phyloP scores from a whole-genome alignment of 2,888 invertebrate genomes.

The Lasius fuliginosus region DNA sequence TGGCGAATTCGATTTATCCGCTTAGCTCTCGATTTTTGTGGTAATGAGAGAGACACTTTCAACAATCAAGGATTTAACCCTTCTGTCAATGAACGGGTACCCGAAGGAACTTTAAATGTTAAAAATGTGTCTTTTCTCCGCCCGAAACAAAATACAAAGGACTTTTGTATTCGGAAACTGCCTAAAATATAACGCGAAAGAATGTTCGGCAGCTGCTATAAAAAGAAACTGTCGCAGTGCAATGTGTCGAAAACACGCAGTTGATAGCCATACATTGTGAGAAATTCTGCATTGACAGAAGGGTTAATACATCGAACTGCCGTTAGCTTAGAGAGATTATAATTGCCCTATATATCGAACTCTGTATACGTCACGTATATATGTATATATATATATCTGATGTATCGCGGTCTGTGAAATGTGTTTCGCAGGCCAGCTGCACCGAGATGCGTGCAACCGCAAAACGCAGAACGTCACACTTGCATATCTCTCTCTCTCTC shows the following conservation, averaged over 20 bases:
- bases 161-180: too few relatives aligned
- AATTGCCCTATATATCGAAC: conserved; percentile 18
- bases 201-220: too few relatives aligned
- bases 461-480: conserved; percentile 45
- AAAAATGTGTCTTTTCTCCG: too few relatives aligned
- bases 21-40: background rate
- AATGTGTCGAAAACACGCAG: too few relatives aligned
- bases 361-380: background rate
- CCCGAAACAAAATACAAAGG: too few relatives aligned
- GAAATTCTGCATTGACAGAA: too few relatives aligned
- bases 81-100: too few relatives aligned
- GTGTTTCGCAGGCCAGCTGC: conserved; percentile 47
- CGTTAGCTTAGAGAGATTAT: conserved; percentile 14
- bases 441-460: conserved; percentile 44
- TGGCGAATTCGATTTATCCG: conserved; percentile 26
- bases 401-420: conserved; percentile 39
- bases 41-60: background rate
- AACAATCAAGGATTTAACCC: too few relatives aligned
- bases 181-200: too few relatives aligned
- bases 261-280: too few relatives aligned
- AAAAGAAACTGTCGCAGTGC: too few relatives aligned
- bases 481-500: conserved; percentile 1
- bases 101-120: too few relatives aligned
- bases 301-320: background rate
- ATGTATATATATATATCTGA: conserved; percentile 2